These are phyloP conservation scores for Mionectes macconnelli DNA, from an alignment of 2,113 vertebrate genomes.

Conservation along the genomic window DNA sequence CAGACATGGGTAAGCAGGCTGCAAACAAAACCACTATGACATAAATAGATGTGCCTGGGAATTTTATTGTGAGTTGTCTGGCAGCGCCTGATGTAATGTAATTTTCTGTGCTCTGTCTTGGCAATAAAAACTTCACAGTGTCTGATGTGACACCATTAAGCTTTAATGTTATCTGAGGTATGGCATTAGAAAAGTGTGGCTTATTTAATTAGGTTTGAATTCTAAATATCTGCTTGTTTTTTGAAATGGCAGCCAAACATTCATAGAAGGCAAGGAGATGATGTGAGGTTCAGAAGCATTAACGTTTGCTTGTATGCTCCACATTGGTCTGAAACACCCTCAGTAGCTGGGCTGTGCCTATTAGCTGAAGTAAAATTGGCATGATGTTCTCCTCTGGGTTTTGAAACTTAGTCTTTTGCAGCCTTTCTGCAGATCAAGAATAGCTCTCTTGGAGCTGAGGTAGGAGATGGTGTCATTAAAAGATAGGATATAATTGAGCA, in stretches of 20 bases:
- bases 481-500: constrained; percentile 9
- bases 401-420: constrained; percentile 15
- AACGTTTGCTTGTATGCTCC: neutral
- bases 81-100: constrained; percentile 20
- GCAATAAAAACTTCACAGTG: constrained; percentile 33
- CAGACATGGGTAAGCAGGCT: neutral
- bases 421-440: neutral
- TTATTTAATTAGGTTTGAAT: neutral
- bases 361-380: neutral
- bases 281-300: neutral
- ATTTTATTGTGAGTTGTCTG: constrained; percentile 21
- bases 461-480: neutral
- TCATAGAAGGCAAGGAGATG: neutral
- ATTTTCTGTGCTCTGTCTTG: constrained; percentile 33
- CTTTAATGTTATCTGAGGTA: constrained; percentile 37
- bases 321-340: neutral
- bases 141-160: constrained; percentile 30
- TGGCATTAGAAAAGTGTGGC: neutral
- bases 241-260: neutral
- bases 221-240: neutral
- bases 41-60: neutral
- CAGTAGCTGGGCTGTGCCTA: neutral
- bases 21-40: neutral
- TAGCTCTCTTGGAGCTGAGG: neutral
- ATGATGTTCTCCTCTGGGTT: neutral